phyloP scores from a whole-genome alignment of 2,888 invertebrate genomes.

The Pimpla rufipes region DNA sequence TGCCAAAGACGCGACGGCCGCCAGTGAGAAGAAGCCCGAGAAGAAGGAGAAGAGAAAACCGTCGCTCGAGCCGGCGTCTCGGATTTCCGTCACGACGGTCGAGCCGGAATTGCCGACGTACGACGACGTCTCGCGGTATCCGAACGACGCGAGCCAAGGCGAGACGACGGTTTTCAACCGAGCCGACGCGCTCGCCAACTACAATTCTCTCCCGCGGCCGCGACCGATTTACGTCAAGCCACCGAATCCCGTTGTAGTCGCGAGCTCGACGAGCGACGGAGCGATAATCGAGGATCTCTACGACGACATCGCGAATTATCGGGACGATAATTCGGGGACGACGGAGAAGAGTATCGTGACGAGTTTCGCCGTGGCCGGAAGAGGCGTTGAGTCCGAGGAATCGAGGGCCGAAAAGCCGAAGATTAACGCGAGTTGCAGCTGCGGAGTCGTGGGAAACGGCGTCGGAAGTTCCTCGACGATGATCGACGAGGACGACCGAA shows the following conservation, averaged over 20 bases:
- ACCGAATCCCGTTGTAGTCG: constrained; percentile 38
- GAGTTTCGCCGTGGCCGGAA: neutral
- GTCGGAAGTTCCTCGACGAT: neutral
- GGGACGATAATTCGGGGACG: constrained; percentile 56
- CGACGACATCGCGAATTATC: constrained; percentile 78
- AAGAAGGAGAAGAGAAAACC: constrained; percentile 29
- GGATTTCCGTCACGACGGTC: neutral
- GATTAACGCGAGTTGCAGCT: neutral
- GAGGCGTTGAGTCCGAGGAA: neutral
- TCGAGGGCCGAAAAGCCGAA: neutral
- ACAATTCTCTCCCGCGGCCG: constrained; percentile 80
- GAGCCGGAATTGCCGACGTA: constrained; percentile 71
- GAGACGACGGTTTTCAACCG: neutral
- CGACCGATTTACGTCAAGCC: constrained; percentile 77
- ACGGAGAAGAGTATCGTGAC: neutral
- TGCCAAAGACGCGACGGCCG: neutral
- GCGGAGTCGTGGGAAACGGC: neutral
- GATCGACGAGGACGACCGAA: neutral
- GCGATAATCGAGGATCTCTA: constrained; percentile 75
- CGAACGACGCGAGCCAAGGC: neutral
- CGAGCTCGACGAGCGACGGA: constrained; percentile 1
- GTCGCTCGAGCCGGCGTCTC: neutral
- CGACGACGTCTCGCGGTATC: constrained; percentile 74
- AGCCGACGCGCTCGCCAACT: constrained; percentile 70
- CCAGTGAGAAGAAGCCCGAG: constrained; percentile 20